phyloP scores from a whole-genome alignment of 2,797 vertebrate genomes.

The Molossus molossus region DNA sequence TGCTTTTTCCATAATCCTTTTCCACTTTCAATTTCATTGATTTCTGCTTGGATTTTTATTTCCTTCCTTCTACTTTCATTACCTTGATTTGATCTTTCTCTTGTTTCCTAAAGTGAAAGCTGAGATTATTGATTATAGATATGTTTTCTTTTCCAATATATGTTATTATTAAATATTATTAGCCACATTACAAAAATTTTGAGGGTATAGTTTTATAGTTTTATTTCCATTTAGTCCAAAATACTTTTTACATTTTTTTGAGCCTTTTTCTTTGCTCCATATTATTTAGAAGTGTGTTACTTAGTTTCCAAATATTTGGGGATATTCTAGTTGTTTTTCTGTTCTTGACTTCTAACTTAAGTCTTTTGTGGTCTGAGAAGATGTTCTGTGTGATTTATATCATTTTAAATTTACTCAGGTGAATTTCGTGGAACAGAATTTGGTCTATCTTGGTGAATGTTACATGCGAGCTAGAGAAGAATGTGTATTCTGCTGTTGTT shows the following conservation, averaged over 20 bases:
- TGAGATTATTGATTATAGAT: neutral
- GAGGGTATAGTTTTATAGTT: neutral
- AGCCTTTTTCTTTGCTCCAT: neutral
- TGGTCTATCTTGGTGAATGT: neutral
- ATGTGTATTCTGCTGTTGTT: conserved; percentile 43
- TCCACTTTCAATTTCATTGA: conserved; percentile 4
- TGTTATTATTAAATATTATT: neutral
- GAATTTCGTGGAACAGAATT: neutral
- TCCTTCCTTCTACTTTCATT: neutral
- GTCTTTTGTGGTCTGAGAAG: neutral
- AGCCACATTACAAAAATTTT: neutral
- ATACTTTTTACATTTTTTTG: neutral
- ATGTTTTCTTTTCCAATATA: neutral
- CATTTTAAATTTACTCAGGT: neutral
- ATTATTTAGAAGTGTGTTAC: neutral
- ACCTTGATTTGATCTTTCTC: neutral
- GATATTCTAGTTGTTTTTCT: neutral
- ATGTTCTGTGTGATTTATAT: neutral
- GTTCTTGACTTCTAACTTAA: conserved; percentile 9
- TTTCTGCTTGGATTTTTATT: neutral
- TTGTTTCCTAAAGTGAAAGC: neutral
- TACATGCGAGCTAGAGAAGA: conserved; percentile 17
- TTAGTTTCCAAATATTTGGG: neutral
- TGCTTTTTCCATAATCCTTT: neutral
- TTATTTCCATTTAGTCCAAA: conserved; percentile 7